These are phyloP conservation scores for Pristis pectinata DNA, from an alignment of 2,797 vertebrate species.

Conservation along the genomic window DNA sequence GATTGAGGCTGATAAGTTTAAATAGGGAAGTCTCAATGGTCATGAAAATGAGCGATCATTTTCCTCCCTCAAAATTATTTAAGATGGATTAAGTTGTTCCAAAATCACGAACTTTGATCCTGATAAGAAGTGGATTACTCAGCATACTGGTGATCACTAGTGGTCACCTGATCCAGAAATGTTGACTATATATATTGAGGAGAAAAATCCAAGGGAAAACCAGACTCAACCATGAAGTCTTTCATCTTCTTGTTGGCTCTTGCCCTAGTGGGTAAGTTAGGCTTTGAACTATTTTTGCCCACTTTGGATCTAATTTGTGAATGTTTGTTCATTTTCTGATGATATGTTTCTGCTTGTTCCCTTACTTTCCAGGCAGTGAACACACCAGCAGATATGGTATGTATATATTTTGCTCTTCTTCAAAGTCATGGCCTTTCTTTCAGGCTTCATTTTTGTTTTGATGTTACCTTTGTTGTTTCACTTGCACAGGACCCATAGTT, in stretches of 20 bases:
- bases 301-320: background rate
- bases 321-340: background rate
- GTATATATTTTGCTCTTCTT: slow-evolving; percentile 38
- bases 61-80: background rate
- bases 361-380: slow-evolving; percentile 46
- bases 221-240: background rate
- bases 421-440: background rate
- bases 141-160: background rate
- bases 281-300: too few relatives aligned
- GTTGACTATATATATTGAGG: background rate
- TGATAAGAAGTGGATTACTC: slow-evolving; percentile 16
- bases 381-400: slow-evolving; percentile 48
- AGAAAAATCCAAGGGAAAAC: background rate
- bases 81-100: background rate
- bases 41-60: too few relatives aligned
- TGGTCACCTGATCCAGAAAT: background rate
- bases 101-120: background rate
- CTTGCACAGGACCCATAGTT: slow-evolving; percentile 48
- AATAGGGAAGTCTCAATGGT: too few relatives aligned
- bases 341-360: background rate
- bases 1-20: background rate
- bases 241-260: background rate
- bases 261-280: background rate
- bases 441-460: background rate
- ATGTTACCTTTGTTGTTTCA: background rate